Conservation (phyloP, 2,113 vertebrate species). For the Trochalopteron elliotii region DNA sequence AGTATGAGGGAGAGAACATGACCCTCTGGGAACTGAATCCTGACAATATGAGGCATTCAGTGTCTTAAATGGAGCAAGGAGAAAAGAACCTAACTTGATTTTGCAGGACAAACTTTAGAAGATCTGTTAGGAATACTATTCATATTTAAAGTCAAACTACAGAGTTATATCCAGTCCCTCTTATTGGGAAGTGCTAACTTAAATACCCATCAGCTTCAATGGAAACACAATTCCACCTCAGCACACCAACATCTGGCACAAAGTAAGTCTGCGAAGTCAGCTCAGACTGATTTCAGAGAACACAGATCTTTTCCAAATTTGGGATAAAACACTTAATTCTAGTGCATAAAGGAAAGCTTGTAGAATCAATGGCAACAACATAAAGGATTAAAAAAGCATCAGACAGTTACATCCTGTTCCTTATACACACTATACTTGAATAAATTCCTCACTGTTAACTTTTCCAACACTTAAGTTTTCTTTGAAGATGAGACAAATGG, state of each 20-base stretch:
- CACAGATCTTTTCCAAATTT: neutral
- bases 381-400: neutral
- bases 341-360: neutral
- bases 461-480: neutral
- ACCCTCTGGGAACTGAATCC: neutral
- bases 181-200: neutral
- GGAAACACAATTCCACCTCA: neutral
- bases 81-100: neutral
- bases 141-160: neutral
- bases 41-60: neutral
- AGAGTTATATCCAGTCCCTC: neutral
- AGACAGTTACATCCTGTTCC: neutral
- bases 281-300: neutral
- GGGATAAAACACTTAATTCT: neutral
- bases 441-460: neutral
- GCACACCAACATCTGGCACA: neutral
- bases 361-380: neutral
- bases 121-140: neutral
- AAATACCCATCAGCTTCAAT: neutral
- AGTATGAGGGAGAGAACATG: fast-evolving
- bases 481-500: neutral
- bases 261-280: neutral
- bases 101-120: neutral
- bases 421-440: neutral
- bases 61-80: neutral